Conservation (phyloP, 2,888 invertebrate species). For the Cryptus armator region DNA sequence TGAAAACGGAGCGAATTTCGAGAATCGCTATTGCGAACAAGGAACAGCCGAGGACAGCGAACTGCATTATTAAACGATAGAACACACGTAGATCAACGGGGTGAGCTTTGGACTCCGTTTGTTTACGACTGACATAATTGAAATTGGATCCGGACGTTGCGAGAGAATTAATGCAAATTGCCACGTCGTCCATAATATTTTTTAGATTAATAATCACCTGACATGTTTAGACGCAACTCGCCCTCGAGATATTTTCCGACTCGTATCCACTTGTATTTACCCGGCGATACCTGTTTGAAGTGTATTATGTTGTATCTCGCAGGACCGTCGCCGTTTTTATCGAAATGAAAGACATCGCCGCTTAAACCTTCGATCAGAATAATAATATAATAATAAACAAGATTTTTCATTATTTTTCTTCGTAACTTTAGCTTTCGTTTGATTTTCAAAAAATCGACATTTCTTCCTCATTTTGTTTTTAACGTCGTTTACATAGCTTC, state of each 20-base stretch:
- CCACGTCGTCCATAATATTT: neutral
- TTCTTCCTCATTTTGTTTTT: no score
- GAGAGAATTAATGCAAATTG: neutral
- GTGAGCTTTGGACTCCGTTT: neutral
- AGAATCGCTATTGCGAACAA: constrained; percentile 33
- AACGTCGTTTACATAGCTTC: no score
- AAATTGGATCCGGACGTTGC: neutral
- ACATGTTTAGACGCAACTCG: constrained; percentile 91
- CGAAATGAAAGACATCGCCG: constrained; percentile 96
- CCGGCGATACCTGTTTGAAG: constrained; percentile 93
- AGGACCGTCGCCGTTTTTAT: constrained; percentile 96
- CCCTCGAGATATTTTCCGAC: constrained; percentile 96
- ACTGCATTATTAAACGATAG: neutral
- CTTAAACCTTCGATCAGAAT: constrained; percentile 90
- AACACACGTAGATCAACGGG: neutral
- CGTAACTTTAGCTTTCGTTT: no score
- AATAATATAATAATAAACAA: no score
- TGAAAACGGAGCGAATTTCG: constrained; percentile 81
- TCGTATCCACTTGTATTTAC: constrained; percentile 93
- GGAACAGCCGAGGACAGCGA: neutral
- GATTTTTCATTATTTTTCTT: no score
- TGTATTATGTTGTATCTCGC: constrained; percentile 98
- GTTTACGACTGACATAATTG: neutral
- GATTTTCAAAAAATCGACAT: no score
- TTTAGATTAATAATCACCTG: constrained; percentile 86